Evolutionary conservation across 2,888 invertebrate species (phyloP), one percentile per base, ranked within the genome.

Genomic region (Taphrorychus bicolor): DNA sequence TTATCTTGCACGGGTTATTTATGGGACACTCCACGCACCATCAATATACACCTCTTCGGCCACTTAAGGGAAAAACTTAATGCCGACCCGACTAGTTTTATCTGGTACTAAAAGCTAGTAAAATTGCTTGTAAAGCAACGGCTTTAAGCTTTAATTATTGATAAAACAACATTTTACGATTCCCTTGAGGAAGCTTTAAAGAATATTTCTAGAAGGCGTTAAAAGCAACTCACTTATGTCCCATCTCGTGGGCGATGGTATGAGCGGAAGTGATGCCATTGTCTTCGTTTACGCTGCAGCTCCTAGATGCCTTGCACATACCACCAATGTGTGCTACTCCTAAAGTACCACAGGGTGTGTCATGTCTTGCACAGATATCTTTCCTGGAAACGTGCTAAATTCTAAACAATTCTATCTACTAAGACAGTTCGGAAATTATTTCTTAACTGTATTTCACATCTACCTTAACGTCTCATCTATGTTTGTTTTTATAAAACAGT

Each of bases 201-300:
- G 5, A 32, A 32, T 7, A 32, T 11, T 32, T 7, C 32, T 11
- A 32, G 11, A 5, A 32, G 11, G 32, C 5, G 11, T 32, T 11
- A 32, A 45, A 1, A 48, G 23, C 5, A 22, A 87, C 92, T 87
- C 84, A 95, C 95, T 94, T 94, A 84, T 95, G 95, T 66, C 95
- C 95, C 79, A 95, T 84, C 83, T 96, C 95, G 80, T 96, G 95
- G 4, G 95, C 91, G 76, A 95, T 90, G 71, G 95, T 95, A 84
- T 94, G 92, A 21, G 95, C 94, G 63, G 95, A 85, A 79, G 92
- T 90, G 73, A 95, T 91, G 71, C 95, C 95, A 79, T 91, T 92
- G 84, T 95, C 95, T 82, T 95, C 94, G 81, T 94, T 95, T 77
- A 96, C 92, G 77, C 92, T 94, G 80, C 95, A 95, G 78, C 94